Percentiles rank a stretch among this genome's conserved stretches.
Evolutionary conservation across 2,888 invertebrate species (phyloP).

Genomic region (Bedellia somnulentella): DNA sequence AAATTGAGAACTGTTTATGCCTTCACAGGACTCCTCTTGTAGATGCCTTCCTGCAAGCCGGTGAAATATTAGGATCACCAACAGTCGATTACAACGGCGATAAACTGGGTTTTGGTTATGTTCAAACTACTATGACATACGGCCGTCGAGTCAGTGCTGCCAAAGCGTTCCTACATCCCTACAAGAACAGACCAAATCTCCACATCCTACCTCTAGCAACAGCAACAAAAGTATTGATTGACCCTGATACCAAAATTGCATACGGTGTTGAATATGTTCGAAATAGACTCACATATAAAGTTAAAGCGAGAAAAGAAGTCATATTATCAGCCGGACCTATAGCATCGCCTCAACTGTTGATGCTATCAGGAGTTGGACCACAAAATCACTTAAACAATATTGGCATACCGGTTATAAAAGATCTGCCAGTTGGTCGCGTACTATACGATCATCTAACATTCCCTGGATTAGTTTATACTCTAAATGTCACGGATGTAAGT

Average conservation of each 20-base stretch:
- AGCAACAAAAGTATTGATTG: conserved; percentile 58
- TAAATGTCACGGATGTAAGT: conserved; percentile 29
- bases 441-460: conserved; percentile 67
- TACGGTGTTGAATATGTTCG: conserved; percentile 58
- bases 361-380: conserved; percentile 75
- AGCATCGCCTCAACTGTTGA: conserved; percentile 78
- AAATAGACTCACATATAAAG: conserved; percentile 33
- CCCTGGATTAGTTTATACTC: conserved; percentile 67
- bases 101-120: conserved; percentile 58
- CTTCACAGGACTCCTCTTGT: conserved; percentile 47
- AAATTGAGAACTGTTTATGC: background rate
- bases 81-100: conserved; percentile 69
- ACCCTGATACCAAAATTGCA: conserved; percentile 40
- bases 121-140: conserved; percentile 62
- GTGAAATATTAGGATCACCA: conserved; percentile 63
- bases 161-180: conserved; percentile 60
- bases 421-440: conserved; percentile 66
- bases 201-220: conserved; percentile 56
- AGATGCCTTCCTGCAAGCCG: conserved; percentile 65
- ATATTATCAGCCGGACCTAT: conserved; percentile 77
- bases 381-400: conserved; percentile 52
- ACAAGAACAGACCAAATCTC: conserved; percentile 54
- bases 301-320: conserved; percentile 66
- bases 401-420: conserved; percentile 57
- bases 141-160: conserved; percentile 64